Conservation (phyloP, 2,797 vertebrate species). For the Fundulus diaphanus region DNA sequence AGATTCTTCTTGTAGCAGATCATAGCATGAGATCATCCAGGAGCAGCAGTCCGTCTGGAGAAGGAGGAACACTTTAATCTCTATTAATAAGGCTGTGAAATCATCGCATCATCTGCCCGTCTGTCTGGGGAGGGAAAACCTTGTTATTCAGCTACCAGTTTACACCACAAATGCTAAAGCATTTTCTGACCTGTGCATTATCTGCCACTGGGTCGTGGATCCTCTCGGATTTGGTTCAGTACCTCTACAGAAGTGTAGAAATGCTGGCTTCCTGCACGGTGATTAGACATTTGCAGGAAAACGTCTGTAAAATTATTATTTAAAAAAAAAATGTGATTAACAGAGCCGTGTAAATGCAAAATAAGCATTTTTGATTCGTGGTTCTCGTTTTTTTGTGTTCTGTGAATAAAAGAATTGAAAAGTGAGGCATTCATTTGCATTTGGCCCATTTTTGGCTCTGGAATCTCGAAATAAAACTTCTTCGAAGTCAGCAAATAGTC, state of each 20-base stretch:
- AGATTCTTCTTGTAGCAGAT: constrained; percentile 72
- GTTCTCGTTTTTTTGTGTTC: no score
- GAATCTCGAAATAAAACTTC: no score
- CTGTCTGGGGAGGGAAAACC: constrained; percentile 26
- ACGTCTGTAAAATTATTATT: no score
- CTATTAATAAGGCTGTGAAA: constrained; percentile 69
- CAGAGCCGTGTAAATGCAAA: neutral
- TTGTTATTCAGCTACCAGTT: constrained; percentile 35
- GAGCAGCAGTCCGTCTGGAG: constrained; percentile 56
- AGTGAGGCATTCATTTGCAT: neutral
- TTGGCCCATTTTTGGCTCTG: no score
- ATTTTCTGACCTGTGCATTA: neutral
- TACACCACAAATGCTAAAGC: constrained; percentile 32
- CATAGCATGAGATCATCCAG: constrained; percentile 76
- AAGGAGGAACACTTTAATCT: constrained; percentile 26
- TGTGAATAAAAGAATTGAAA: neutral
- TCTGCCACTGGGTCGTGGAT: neutral
- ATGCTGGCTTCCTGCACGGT: no score
- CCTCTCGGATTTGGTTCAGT: neutral
- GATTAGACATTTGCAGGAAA: no score
- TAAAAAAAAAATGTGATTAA: no score
- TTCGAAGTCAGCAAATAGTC: no score
- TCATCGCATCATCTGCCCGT: constrained; percentile 55
- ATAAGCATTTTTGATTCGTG: neutral
- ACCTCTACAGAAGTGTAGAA: neutral